These are phyloP conservation scores for Conops quadrifasciatus DNA, from an alignment of 2,888 invertebrate species.

Conservation along the genomic window DNA sequence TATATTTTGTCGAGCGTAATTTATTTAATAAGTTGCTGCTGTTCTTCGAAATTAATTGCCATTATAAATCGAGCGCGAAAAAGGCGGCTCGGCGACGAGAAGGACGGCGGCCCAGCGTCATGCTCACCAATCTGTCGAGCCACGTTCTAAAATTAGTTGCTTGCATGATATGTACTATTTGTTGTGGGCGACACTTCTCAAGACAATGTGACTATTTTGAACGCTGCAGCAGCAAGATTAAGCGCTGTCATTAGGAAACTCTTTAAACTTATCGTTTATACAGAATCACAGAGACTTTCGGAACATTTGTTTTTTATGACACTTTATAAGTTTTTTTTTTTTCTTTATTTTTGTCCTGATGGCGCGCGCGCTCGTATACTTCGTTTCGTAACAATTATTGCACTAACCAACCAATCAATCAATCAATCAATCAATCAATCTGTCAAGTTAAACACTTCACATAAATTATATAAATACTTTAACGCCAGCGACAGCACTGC, in stretches of 20 bases:
- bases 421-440: not conserved
- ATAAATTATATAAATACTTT: not conserved
- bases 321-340: not conserved
- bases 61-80: constrained; percentile 22
- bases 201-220: not conserved
- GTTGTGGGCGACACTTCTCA: not conserved
- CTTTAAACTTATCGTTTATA: not conserved
- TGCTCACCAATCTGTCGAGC: not conserved
- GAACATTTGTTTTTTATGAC: not conserved
- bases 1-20: not conserved
- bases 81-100: constrained; percentile 39
- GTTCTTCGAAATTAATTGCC: constrained; percentile 10
- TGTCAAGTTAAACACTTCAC: not conserved
- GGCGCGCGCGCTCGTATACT: constrained; percentile 1
- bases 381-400: not conserved
- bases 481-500: not conserved
- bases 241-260: not conserved
- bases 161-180: constrained; percentile 4
- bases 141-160: not conserved
- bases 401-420: not conserved
- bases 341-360: not conserved
- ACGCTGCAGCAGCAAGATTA: not conserved
- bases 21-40: not conserved
- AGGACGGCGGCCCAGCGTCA: not conserved
- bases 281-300: not conserved